Evolutionary conservation across 2,113 vertebrate species (phyloP).

Genomic region (Cacatua alba): DNA sequence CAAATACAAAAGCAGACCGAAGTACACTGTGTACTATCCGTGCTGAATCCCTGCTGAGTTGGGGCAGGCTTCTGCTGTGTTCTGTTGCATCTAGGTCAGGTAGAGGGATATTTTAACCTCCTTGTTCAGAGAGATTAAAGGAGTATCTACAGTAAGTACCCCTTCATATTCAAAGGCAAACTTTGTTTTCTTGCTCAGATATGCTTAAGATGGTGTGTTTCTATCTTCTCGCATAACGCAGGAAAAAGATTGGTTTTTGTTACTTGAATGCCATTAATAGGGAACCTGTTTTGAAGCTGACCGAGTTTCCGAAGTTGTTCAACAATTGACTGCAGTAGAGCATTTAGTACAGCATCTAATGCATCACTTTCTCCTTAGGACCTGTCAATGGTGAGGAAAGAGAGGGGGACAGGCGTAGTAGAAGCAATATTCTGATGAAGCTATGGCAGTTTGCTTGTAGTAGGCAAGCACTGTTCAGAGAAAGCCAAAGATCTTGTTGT

Average conservation of each 20-base stretch:
- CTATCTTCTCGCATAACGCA: not conserved
- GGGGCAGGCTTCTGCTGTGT: not conserved
- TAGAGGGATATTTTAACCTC: constrained; percentile 38
- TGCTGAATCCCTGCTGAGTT: constrained; percentile 45
- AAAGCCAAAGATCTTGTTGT: not conserved
- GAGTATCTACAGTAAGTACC: not conserved
- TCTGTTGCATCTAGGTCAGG: constrained; percentile 51
- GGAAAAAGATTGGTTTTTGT: not conserved
- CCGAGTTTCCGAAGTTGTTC: not conserved
- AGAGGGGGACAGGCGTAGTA: not conserved
- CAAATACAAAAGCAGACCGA: not conserved
- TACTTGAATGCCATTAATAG: not conserved
- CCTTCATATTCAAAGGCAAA: not conserved
- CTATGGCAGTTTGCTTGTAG: not conserved
- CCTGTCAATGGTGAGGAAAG: not conserved
- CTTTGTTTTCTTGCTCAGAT: not conserved
- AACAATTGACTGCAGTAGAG: not conserved
- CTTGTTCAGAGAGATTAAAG: not conserved
- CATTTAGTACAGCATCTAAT: not conserved
- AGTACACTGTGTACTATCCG: not conserved
- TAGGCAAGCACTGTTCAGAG: not conserved
- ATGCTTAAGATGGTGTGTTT: not conserved
- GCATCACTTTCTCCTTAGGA: not conserved
- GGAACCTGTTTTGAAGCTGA: not conserved
- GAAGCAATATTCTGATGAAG: not conserved